Evolutionary conservation across 1,140 invertebrate species (phyloP).

Genomic region (Leptinotarsa undecemlineata): DNA sequence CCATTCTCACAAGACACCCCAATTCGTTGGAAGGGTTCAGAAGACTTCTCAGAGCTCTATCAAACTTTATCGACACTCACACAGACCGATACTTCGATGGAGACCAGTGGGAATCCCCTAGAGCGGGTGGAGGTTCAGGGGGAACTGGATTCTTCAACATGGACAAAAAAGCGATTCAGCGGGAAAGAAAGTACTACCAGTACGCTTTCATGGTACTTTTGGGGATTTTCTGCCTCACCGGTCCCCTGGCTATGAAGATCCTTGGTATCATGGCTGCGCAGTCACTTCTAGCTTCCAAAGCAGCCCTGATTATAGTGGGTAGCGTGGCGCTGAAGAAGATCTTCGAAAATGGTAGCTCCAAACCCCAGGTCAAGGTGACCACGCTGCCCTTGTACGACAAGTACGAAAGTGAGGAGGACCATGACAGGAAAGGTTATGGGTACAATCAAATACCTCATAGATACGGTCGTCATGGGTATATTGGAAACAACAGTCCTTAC

Average conservation of each 20-base stretch:
- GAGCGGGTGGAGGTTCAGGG: conserved; percentile 15
- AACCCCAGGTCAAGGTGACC: conserved; percentile 65
- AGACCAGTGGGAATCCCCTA: conserved; percentile 15
- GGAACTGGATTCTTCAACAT: conserved; percentile 35
- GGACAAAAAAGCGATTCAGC: conserved; percentile 41
- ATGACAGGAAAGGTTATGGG: conserved; percentile 37
- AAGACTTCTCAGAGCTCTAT: conserved; percentile 37
- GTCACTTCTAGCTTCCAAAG: conserved; percentile 69
- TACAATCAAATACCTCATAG: conserved; percentile 21
- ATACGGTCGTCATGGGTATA: neutral
- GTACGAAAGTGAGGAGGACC: conserved; percentile 43
- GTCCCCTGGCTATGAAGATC: conserved; percentile 62
- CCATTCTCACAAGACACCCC: conserved; percentile 26
- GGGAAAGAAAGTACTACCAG: conserved; percentile 46
- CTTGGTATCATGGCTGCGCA: conserved; percentile 69
- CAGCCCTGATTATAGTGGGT: conserved; percentile 69
- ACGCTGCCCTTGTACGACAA: conserved; percentile 42
- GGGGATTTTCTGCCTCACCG: conserved; percentile 67
- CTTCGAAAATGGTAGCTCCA: conserved; percentile 63
- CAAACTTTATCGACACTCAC: conserved; percentile 48
- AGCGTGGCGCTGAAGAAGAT: conserved; percentile 71
- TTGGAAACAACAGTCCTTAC: neutral
- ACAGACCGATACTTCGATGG: conserved; percentile 23
- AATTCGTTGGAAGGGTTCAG: conserved; percentile 36
- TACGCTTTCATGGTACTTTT: conserved; percentile 62